Base-by-base conservation (phyloP, 2,113 vertebrate species). In the Melospiza georgiana region DNA sequence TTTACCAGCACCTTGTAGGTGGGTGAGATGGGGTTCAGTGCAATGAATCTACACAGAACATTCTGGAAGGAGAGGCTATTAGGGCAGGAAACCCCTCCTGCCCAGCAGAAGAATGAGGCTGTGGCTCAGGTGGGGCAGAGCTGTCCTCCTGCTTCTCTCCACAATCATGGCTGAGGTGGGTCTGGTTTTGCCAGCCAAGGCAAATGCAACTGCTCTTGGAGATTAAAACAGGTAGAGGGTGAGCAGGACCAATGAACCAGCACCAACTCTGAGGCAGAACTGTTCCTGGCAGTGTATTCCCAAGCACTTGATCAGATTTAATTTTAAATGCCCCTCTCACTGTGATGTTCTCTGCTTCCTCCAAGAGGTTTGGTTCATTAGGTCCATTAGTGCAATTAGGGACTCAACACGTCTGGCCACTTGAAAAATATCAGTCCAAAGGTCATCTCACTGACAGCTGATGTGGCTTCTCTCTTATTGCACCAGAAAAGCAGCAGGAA, bases 351-450 rank as follows among this genome's bases (percentile, higher is more conserved):
- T 59, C 37, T 69, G 31, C 16, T 89, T 96, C 71, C 69, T 74
- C 59, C 41, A 54, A 67, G 83, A 96, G 37, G 16, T 37, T 91
- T 62, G 84, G 69, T 91, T 97, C 77, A 71, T 97, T 95, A 96
- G 48, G 55, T 83, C 95, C 92, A 84, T 96, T 97, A 97, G 89
- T 33, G 51, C 89, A 93, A 94, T 88, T 91, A 96, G 43, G 15
- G 35, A 62, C 59, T 79, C 20, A 35, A 78, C 79, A 84, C 39
- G 93, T 90, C 82, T 94, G 76, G 71, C 49, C 66, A 55, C 67
- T 83, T 85, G 54, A 84, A 95, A 98, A 94, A 65, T 49, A 71
- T 95, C 78, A 65, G 46, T 94, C 92, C 92, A 90, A 84, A 96
- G 82, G 59, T 87, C 23, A 16, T 89, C 82, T 14, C 9, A 49